These are phyloP conservation scores for Melospiza melodia DNA, from an alignment of 2,113 vertebrate genomes.

Conservation along the genomic window DNA sequence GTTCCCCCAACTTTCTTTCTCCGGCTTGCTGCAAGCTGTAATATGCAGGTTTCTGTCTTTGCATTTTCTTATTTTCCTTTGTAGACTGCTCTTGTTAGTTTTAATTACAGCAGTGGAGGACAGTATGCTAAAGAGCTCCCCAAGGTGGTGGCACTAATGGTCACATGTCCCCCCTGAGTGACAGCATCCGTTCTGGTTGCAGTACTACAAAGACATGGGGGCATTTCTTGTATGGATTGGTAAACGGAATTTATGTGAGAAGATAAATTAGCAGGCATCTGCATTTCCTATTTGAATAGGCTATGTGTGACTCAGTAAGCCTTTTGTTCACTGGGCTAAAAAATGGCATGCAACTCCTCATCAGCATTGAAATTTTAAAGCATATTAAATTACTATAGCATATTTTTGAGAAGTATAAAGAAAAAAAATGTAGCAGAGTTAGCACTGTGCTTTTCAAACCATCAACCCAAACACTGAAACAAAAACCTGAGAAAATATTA, in stretches of 20 bases:
- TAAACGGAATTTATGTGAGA: slow-evolving; percentile 61
- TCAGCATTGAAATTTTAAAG: slow-evolving; percentile 63
- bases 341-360: slow-evolving; percentile 50
- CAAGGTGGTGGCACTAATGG: slow-evolving; percentile 56
- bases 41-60: not conserved
- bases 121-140: slow-evolving; percentile 64
- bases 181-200: slow-evolving; percentile 66
- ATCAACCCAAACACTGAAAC: not conserved
- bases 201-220: slow-evolving; percentile 52
- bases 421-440: not conserved
- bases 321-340: slow-evolving; percentile 68
- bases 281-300: slow-evolving; percentile 62
- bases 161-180: slow-evolving; percentile 63
- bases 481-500: not conserved
- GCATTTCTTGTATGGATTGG: slow-evolving; percentile 61
- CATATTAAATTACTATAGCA: slow-evolving; percentile 46
- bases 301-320: slow-evolving; percentile 68
- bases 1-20: slow-evolving; percentile 22
- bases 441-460: slow-evolving; percentile 1
- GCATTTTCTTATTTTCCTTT: slow-evolving; percentile 57
- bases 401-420: slow-evolving; percentile 3
- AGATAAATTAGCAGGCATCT: slow-evolving; percentile 70
- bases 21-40: not conserved
- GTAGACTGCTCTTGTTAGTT: slow-evolving; percentile 61
- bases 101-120: slow-evolving; percentile 68